These are phyloP conservation scores for Trachymyrmex septentrionalis DNA, from an alignment of 1,140 invertebrate species.

Conservation along the genomic window DNA sequence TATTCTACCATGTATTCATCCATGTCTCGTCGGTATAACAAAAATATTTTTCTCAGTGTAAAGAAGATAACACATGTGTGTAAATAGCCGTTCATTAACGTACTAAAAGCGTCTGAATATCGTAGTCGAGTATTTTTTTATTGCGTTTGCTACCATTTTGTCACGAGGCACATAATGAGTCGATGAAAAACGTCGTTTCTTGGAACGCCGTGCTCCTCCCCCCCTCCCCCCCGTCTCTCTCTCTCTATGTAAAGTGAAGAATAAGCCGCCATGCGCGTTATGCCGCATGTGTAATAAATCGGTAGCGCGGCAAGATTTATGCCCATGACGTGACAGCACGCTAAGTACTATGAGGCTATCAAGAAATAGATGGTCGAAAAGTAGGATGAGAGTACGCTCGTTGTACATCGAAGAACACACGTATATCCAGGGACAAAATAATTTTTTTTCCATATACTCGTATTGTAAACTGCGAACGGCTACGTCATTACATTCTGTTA, in stretches of 20 bases:
- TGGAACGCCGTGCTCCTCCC: background rate
- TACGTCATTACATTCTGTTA: slow-evolving; percentile 1
- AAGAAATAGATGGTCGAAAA: slow-evolving; percentile 44
- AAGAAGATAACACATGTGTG: background rate
- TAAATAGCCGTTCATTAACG: slow-evolving; percentile 12
- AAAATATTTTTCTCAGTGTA: background rate
- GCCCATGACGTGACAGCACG: slow-evolving; percentile 49
- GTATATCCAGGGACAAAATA: slow-evolving; percentile 3
- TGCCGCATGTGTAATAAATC: slow-evolving; percentile 49
- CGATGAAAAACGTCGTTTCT: slow-evolving; percentile 27
- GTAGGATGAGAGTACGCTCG: background rate
- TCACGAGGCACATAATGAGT: slow-evolving; percentile 2
- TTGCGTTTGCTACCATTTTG: background rate
- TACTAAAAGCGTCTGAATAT: background rate
- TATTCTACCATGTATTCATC: too few relatives aligned
- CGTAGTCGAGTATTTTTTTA: background rate
- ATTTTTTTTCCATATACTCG: background rate
- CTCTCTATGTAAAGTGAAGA: slow-evolving; percentile 1
- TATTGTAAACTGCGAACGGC: background rate
- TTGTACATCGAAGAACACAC: background rate
- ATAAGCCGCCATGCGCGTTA: slow-evolving; percentile 36
- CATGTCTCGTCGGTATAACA: too few relatives aligned
- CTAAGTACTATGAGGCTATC: slow-evolving; percentile 55
- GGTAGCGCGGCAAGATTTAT: slow-evolving; percentile 57
- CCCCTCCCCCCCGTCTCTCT: background rate